Conservation (phyloP, 2,797 vertebrate genomes). For the Anguilla pacifica region DNA sequence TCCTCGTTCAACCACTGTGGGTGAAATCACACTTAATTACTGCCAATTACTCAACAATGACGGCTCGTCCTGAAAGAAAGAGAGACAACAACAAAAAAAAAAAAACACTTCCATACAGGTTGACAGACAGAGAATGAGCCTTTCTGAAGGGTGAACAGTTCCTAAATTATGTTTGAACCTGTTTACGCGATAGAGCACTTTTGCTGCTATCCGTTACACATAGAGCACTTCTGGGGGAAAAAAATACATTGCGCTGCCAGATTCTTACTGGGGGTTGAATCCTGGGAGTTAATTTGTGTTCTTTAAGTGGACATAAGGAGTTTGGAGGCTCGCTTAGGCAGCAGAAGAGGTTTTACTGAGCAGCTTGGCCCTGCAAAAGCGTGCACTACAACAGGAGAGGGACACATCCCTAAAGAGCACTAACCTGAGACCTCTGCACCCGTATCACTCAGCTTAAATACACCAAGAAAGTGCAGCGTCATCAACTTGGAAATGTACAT, state of each 20-base stretch:
- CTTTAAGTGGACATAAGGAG: background rate
- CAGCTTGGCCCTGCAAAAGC: background rate
- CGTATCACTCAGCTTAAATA: background rate
- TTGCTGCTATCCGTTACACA: background rate
- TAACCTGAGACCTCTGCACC: background rate
- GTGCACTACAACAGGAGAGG: background rate
- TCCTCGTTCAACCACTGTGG: slow-evolving; percentile 96
- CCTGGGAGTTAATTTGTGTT: background rate
- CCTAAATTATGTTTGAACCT: background rate
- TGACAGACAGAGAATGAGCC: background rate
- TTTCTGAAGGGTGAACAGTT: background rate
- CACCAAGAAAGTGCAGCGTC: too few relatives aligned
- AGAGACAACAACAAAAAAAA: background rate
- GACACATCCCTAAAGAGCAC: background rate
- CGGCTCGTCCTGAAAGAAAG: slow-evolving; percentile 10
- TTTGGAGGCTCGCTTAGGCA: background rate
- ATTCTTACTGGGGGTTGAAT: background rate
- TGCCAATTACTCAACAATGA: slow-evolving; percentile 15
- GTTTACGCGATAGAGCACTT: background rate
- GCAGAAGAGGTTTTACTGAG: background rate
- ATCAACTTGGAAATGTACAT: too few relatives aligned
- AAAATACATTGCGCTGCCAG: background rate
- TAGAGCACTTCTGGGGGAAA: background rate
- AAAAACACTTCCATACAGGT: background rate
- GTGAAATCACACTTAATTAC: slow-evolving; percentile 22